phyloP scores from a whole-genome alignment of 2,797 vertebrate genomes.

The Glyptemys insculpta region DNA sequence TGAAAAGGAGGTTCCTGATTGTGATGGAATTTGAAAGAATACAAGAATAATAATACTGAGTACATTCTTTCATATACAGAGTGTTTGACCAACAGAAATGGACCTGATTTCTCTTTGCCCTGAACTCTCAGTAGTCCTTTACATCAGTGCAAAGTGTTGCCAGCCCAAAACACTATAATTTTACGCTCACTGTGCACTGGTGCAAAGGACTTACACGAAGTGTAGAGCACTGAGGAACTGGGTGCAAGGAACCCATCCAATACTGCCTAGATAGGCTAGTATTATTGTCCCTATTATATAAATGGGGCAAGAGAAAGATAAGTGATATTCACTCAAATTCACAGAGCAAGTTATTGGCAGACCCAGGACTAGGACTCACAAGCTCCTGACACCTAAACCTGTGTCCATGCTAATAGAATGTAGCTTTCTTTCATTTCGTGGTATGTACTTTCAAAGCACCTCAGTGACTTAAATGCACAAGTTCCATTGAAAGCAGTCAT shows the following conservation, averaged over 20 bases:
- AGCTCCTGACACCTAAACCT: background rate
- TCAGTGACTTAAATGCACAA: background rate
- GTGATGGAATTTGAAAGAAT: constrained; percentile 41
- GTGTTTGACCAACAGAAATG: constrained; percentile 13
- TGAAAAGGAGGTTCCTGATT: constrained; percentile 61
- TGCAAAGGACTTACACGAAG: background rate
- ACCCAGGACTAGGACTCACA: background rate
- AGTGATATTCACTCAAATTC: background rate
- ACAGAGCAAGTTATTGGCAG: background rate
- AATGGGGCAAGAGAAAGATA: background rate
- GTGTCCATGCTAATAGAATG: background rate
- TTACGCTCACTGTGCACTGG: background rate
- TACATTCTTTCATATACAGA: constrained; percentile 15
- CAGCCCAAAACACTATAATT: constrained; percentile 48
- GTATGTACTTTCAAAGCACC: background rate
- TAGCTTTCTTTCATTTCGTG: background rate
- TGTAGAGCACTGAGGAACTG: background rate
- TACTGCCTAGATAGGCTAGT: constrained; percentile 7
- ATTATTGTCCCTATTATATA: background rate
- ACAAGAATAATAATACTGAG: constrained; percentile 14
- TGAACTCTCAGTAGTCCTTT: background rate
- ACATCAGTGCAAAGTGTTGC: background rate
- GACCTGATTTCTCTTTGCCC: background rate
- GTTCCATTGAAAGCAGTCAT: background rate
- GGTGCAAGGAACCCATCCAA: constrained; percentile 1